These are phyloP conservation scores for Conchocele bisecta DNA, from an alignment of 2,888 invertebrate species.

Conservation along the genomic window DNA sequence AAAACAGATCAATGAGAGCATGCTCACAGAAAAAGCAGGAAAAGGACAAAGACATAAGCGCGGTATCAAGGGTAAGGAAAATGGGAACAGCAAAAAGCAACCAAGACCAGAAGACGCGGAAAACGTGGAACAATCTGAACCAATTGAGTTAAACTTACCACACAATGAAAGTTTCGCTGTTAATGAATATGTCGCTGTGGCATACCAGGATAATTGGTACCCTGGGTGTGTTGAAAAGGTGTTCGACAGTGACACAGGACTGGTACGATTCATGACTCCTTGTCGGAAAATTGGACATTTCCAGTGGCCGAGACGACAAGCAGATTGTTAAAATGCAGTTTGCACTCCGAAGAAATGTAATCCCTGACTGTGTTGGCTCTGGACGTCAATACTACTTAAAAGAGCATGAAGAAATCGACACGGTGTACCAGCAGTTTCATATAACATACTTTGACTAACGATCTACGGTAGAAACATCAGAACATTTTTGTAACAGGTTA, in stretches of 20 bases:
- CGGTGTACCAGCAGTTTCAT: no score
- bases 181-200: slow-evolving; percentile 12
- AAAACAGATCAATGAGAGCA: no score
- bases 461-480: no score
- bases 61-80: background rate
- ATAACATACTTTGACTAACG: no score
- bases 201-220: slow-evolving; percentile 29
- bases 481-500: no score
- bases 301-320: slow-evolving; percentile 13
- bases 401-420: slow-evolving; percentile 3
- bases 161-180: background rate
- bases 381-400: slow-evolving; percentile 23
- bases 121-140: no score
- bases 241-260: background rate
- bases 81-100: no score
- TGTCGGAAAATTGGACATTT: slow-evolving; percentile 10
- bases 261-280: slow-evolving; percentile 7
- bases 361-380: slow-evolving; percentile 35
- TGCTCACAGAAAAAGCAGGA: no score
- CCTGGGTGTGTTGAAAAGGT: slow-evolving; percentile 5
- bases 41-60: background rate
- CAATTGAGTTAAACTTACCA: slow-evolving; percentile 21
- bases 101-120: no score
- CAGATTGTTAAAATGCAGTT: slow-evolving; percentile 27
- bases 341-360: slow-evolving; percentile 9